Evolutionary conservation across 2,797 vertebrate genomes (phyloP).

Genomic region (Chanos chanos): DNA sequence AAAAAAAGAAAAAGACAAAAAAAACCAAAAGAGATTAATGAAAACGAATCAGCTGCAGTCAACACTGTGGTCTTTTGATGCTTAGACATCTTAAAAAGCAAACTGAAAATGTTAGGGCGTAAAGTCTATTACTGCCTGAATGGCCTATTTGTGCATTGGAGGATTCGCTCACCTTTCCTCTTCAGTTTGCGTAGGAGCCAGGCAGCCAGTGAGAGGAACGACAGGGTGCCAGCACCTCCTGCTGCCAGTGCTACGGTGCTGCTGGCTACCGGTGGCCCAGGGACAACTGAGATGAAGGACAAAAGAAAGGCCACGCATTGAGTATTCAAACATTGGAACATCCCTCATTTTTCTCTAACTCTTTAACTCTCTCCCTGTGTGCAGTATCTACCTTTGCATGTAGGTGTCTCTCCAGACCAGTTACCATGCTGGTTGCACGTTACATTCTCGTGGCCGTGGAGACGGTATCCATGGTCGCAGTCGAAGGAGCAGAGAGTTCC

Average conservation of each 20-base stretch:
- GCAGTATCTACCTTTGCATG: constrained; percentile 63
- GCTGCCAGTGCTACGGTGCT: constrained; percentile 34
- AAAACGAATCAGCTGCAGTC: too few relatives aligned
- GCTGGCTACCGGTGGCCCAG: background rate
- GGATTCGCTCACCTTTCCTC: constrained; percentile 38
- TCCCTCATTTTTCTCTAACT: background rate
- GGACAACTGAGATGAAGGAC: constrained; percentile 8
- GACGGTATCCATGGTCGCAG: constrained; percentile 57
- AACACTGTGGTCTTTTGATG: too few relatives aligned
- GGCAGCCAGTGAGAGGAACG: constrained; percentile 42
- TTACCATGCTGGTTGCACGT: constrained; percentile 64
- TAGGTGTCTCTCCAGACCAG: constrained; percentile 67
- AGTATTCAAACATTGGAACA: background rate
- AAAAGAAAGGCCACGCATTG: constrained; percentile 4
- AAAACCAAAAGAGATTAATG: background rate
- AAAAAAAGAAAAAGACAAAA: constrained; percentile 10
- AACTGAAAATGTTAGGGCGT: too few relatives aligned
- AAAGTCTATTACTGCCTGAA: too few relatives aligned
- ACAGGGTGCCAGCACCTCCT: constrained; percentile 39
- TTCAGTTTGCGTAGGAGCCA: constrained; percentile 62
- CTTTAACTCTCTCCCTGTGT: background rate
- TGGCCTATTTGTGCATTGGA: too few relatives aligned
- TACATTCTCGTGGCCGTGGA: constrained; percentile 51
- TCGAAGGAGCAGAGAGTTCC: constrained; percentile 68
- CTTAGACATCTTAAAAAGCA: too few relatives aligned